phyloP scores from a whole-genome alignment of 2,888 invertebrate genomes.

The Cosmia pyralina region DNA sequence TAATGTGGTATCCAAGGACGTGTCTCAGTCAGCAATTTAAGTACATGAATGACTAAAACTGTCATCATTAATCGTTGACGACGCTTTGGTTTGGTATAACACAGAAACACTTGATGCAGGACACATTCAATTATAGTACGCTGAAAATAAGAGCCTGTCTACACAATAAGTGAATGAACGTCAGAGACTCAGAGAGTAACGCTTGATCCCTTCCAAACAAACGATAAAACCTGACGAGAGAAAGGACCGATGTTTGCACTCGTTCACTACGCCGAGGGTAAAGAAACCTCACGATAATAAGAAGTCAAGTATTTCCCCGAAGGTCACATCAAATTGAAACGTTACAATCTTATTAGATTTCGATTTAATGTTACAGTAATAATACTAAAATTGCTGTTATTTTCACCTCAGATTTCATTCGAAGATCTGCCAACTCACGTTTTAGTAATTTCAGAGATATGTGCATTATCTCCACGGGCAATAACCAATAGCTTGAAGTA shows the following conservation, averaged over 20 bases:
- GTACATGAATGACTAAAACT: constrained; percentile 21
- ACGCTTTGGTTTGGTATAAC: neutral
- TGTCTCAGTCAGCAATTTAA: constrained; percentile 19
- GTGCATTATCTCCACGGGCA: constrained; percentile 16
- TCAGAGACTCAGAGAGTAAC: neutral
- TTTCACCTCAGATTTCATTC: constrained; percentile 27
- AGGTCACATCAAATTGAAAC: constrained; percentile 27
- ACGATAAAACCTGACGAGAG: constrained; percentile 25
- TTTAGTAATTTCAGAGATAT: constrained; percentile 30
- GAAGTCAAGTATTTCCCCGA: constrained; percentile 39
- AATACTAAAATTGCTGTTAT: constrained; percentile 26
- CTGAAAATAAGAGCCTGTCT: constrained; percentile 11
- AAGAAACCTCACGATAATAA: constrained; percentile 20
- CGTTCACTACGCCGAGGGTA: constrained; percentile 14
- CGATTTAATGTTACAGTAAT: constrained; percentile 27
- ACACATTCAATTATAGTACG: constrained; percentile 26
- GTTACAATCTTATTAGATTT: constrained; percentile 16
- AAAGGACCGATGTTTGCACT: constrained; percentile 41
- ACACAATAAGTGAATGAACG: constrained; percentile 28
- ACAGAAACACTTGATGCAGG: constrained; percentile 11
- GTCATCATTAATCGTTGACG: neutral
- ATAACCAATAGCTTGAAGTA: constrained; percentile 21
- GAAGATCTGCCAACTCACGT: constrained; percentile 31
- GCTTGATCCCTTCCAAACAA: constrained; percentile 48
- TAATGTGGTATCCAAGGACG: constrained; percentile 32